Conservation (phyloP, 2,113 vertebrate species). For the Heterotilapia buettikoferi region DNA sequence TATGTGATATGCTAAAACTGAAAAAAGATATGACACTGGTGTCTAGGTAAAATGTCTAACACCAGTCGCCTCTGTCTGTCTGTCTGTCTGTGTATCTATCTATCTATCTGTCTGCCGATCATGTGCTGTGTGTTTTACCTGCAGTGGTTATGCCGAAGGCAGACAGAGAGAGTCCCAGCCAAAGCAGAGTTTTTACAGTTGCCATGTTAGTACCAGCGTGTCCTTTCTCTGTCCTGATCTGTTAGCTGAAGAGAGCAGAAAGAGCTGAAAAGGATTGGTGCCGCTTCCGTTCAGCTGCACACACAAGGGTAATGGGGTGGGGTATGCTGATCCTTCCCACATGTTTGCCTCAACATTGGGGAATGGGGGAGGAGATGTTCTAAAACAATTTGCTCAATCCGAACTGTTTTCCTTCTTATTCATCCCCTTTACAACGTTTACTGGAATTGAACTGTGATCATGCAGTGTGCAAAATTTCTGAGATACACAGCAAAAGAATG, state of each 20-base stretch:
- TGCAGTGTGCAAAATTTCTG: background rate
- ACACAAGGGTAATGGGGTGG: background rate
- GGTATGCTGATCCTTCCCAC: constrained; percentile 35
- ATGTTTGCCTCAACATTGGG: background rate
- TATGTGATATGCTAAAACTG: background rate
- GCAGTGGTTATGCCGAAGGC: background rate
- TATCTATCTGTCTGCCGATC: background rate
- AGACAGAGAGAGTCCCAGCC: constrained; percentile 11
- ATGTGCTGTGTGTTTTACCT: constrained; percentile 30
- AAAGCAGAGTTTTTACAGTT: background rate
- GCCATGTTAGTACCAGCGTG: background rate
- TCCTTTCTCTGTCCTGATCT: background rate
- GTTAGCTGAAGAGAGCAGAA: background rate
- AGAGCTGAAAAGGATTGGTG: background rate
- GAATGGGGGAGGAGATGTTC: background rate
- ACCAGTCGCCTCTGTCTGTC: background rate
- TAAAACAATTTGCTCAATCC: background rate
- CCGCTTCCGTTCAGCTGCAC: background rate
- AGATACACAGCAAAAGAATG: background rate
- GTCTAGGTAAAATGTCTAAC: background rate
- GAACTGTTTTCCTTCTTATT: background rate
- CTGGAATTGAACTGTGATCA: background rate
- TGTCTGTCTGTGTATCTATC: too few species aligned
- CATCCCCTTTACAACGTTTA: background rate
- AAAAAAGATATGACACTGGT: background rate